Evolutionary conservation across 2,888 invertebrate species (phyloP).

Genomic region (Drosophila tanythrix): DNA sequence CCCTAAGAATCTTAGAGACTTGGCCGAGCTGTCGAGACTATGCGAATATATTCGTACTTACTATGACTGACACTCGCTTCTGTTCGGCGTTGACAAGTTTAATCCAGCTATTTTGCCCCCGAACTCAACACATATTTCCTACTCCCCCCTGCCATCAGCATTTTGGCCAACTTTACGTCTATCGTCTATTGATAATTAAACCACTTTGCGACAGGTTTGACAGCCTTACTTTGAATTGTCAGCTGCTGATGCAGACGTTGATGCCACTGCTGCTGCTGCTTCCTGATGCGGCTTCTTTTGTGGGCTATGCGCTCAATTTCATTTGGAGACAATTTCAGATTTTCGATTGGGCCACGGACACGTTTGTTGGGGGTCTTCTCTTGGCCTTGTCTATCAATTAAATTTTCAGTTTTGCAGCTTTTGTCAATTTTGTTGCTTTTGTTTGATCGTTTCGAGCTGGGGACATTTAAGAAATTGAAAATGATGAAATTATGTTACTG

Average conservation of each 20-base stretch:
- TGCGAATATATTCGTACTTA: constrained; percentile 52
- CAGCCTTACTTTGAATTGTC: constrained; percentile 73
- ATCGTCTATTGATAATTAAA: constrained; percentile 80
- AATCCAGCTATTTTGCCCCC: constrained; percentile 38
- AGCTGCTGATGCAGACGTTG: constrained; percentile 49
- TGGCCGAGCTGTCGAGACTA: neutral
- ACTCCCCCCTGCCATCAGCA: neutral
- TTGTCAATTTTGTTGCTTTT: constrained; percentile 31
- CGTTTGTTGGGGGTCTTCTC: constrained; percentile 23
- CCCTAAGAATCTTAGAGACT: neutral
- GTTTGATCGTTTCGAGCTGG: constrained; percentile 22
- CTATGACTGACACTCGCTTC: constrained; percentile 65
- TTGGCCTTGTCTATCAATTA: constrained; percentile 61
- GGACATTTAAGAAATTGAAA: constrained; percentile 52
- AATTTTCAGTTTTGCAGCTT: constrained; percentile 55
- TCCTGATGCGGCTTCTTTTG: constrained; percentile 18
- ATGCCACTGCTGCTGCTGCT: constrained; percentile 13
- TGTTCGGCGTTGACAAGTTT: constrained; percentile 64
- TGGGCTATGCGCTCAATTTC: constrained; percentile 52
- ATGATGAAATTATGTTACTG: constrained; percentile 60
- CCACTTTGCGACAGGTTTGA: constrained; percentile 79
- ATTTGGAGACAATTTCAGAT: constrained; percentile 56
- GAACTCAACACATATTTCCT: neutral
- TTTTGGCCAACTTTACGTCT: constrained; percentile 35
- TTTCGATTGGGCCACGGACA: constrained; percentile 47